Conservation (phyloP, 1,140 invertebrate species). For the Drosophila insularis region DNA sequence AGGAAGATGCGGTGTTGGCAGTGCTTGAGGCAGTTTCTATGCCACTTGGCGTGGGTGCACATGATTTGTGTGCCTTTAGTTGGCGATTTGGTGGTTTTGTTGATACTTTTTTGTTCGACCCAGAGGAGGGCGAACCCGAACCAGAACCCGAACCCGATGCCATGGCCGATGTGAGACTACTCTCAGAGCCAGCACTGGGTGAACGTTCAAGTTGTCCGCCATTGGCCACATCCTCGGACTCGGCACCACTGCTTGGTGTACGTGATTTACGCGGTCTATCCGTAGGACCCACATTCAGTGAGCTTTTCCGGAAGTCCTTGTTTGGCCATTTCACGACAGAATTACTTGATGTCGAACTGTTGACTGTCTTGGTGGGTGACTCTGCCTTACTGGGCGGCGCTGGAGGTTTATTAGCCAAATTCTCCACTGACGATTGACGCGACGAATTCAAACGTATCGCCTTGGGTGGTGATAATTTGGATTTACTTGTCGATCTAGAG, state of each 20-base stretch:
- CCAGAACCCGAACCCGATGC: background rate
- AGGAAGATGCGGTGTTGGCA: conserved; percentile 32
- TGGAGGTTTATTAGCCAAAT: conserved; percentile 83
- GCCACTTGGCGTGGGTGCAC: conserved; percentile 39
- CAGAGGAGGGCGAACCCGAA: background rate
- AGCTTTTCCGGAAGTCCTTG: conserved; percentile 90
- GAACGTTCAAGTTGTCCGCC: conserved; percentile 61
- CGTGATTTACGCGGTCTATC: conserved; percentile 80
- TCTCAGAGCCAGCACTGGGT: conserved; percentile 76
- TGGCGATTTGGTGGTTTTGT: conserved; percentile 13
- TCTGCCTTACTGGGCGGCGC: conserved; percentile 83
- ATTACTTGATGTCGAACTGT: conserved; percentile 40
- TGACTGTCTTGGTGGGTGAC: conserved; percentile 77
- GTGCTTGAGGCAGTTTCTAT: conserved; percentile 23
- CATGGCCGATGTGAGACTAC: conserved; percentile 46
- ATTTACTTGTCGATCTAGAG: conserved; percentile 50
- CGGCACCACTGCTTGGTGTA: conserved; percentile 76
- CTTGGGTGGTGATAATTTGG: conserved; percentile 74
- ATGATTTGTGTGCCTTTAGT: conserved; percentile 63
- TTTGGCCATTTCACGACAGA: conserved; percentile 84
- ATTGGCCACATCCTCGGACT: conserved; percentile 58
- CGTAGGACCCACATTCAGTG: conserved; percentile 87
- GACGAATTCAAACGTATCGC: conserved; percentile 60
- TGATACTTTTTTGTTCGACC: conserved; percentile 1
- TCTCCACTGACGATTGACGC: conserved; percentile 73